These are phyloP conservation scores for Syngnathus typhle DNA, from an alignment of 2,113 vertebrate genomes.

Conservation along the genomic window DNA sequence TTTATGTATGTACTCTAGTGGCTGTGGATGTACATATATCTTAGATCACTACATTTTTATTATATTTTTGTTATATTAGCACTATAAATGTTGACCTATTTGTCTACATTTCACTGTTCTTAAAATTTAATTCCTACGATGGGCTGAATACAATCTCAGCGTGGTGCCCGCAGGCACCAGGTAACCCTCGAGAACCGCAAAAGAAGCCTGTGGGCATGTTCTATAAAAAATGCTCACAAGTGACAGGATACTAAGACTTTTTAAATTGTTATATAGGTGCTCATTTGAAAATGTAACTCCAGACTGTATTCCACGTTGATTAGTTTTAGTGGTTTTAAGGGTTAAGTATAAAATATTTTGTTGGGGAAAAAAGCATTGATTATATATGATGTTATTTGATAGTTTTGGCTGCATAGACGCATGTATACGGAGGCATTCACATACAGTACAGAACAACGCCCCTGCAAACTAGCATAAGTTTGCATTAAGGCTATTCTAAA, in stretches of 20 bases:
- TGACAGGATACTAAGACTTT: not conserved
- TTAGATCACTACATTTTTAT: too few species aligned
- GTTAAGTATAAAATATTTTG: not conserved
- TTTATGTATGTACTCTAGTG: not conserved
- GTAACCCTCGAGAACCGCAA: too few species aligned
- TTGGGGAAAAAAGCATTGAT: constrained; percentile 8
- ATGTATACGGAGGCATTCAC: not conserved
- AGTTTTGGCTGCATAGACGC: constrained; percentile 1
- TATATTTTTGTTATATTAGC: too few species aligned
- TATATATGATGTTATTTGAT: not conserved
- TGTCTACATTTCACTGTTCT: too few species aligned
- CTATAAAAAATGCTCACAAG: not conserved
- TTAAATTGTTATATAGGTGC: too few species aligned
- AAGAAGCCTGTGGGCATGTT: not conserved
- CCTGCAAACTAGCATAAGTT: constrained; percentile 15
- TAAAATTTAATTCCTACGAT: not conserved
- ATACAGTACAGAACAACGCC: constrained; percentile 14
- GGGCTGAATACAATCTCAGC: not conserved
- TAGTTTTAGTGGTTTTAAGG: constrained; percentile 30
- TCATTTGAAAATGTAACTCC: not conserved
- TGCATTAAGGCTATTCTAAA: constrained; percentile 43
- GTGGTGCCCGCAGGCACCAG: too few species aligned
- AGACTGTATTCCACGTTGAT: not conserved
- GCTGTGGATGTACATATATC: too few species aligned
- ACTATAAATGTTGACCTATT: too few species aligned